These are phyloP conservation scores for Cochlearius cochlearius DNA, from an alignment of 2,113 vertebrate genomes.

Conservation along the genomic window DNA sequence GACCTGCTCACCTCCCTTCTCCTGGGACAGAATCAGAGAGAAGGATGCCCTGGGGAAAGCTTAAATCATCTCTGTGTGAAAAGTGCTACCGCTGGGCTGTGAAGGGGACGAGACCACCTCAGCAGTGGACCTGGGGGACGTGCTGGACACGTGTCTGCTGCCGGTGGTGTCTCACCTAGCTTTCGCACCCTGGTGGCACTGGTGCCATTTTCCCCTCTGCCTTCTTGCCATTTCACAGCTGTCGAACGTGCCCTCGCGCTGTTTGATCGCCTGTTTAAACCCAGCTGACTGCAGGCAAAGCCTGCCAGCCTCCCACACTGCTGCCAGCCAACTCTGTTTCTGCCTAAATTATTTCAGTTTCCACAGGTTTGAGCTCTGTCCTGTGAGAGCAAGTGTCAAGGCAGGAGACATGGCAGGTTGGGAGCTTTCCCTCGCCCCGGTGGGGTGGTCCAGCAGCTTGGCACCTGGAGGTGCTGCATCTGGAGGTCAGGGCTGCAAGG, in stretches of 20 bases:
- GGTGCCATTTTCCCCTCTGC: neutral
- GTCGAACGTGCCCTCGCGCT: neutral
- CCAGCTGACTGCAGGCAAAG: neutral
- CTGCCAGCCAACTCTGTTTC: neutral
- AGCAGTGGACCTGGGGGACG: neutral
- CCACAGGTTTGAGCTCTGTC: neutral
- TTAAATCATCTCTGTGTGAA: neutral
- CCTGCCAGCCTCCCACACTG: neutral
- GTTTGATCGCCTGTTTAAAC: neutral
- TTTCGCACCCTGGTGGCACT: neutral
- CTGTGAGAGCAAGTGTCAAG: neutral
- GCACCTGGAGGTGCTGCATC: neutral
- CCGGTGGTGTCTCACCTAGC: neutral
- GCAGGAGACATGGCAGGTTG: neutral
- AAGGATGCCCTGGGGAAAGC: neutral
- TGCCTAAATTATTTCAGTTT: neutral
- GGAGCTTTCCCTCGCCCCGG: rapidly evolving
- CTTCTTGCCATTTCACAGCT: neutral
- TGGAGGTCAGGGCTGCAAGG: neutral
- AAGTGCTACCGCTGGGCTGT: neutral
- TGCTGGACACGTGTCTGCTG: neutral
- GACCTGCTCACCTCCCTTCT: neutral
- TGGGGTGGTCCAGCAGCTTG: neutral
- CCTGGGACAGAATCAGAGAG: neutral
- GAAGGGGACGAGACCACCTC: neutral